A percentile compares a stretch with the other conserved stretches of the same genome.
Evolutionary conservation across 1,140 invertebrate species (phyloP).

Genomic region (Atta texana): DNA sequence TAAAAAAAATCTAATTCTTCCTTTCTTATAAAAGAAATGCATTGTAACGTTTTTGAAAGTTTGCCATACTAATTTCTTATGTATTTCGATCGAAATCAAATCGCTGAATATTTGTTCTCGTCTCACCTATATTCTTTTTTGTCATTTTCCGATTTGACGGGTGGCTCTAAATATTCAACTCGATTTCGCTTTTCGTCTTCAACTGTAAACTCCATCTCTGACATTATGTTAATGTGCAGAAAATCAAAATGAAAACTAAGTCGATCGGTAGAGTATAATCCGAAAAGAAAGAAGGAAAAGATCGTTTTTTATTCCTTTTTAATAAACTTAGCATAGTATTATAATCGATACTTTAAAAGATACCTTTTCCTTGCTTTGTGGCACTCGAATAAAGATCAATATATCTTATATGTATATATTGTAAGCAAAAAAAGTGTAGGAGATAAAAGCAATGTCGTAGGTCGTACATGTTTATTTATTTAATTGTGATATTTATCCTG

Average conservation of each 20-base stretch:
- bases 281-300: background rate
- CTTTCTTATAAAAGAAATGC: background rate
- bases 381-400: too few species aligned
- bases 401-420: too few species aligned
- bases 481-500: too few species aligned
- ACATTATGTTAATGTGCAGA: background rate
- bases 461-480: too few species aligned
- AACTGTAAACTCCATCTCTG: background rate
- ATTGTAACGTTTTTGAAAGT: background rate
- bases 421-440: too few species aligned
- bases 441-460: too few species aligned
- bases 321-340: conserved; percentile 54
- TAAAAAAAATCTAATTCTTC: background rate
- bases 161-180: conserved; percentile 81
- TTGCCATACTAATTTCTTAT: background rate
- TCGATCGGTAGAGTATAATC: background rate
- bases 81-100: background rate
- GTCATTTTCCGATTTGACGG: conserved; percentile 87
- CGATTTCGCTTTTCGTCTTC: too few species aligned
- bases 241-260: conserved; percentile 7
- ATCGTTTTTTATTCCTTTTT: conserved; percentile 66
- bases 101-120: too few species aligned
- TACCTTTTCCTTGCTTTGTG: too few species aligned
- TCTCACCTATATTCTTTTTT: conserved; percentile 87
- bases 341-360: conserved; percentile 71